Evolutionary conservation across 2,797 vertebrate genomes (phyloP), one percentile per base, ranked within the genome.

Genomic region (Syncerus caffer): DNA sequence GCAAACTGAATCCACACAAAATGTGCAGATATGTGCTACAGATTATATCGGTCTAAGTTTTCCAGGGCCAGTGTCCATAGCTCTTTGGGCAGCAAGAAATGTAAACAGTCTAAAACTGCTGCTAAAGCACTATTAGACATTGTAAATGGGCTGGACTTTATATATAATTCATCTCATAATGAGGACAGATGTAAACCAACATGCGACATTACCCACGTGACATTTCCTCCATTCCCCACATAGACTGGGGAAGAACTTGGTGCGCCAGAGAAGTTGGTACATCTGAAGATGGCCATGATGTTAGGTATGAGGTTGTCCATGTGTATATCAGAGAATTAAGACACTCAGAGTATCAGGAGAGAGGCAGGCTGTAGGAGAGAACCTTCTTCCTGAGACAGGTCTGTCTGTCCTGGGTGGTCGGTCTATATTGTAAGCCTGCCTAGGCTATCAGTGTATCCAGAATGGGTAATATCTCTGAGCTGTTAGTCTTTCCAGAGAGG

Each of bases 191-290:
- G 23, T 92, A 53, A 78, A 23, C 90, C 3, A 64, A 67, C 6
- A 21, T 60, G 34, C 1, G 2, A 12, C 50, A 34, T 16, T 42
- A 45, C 27, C 2, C 3, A 1, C 23, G 17, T n/a, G 13, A 9
- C 2, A 29, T 89, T 86, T 57, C 53, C 8, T 62, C 10, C 29
- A 51, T 42, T 13, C 15, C 34, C 21, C 15, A 2, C n/a, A 14
- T 31, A 50, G 38, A 85, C 13, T 45, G 71, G 62, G 29, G 74
- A 60, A 31, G 10, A 84, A 60, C 11, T 53, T 55, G 34, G 3
- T 6, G 11, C 62, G 11, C 38, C 29, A 7, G 51, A 64, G 11
- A 16, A 31, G 31, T 9, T 38, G 6, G 17, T 21, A 29, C 14
- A 13, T 17, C 62, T 71, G 50, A 4, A 71, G 64, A 19, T 34